Evolutionary conservation across 2,888 invertebrate species (phyloP).

Genomic region (Pyrgus malvae): DNA sequence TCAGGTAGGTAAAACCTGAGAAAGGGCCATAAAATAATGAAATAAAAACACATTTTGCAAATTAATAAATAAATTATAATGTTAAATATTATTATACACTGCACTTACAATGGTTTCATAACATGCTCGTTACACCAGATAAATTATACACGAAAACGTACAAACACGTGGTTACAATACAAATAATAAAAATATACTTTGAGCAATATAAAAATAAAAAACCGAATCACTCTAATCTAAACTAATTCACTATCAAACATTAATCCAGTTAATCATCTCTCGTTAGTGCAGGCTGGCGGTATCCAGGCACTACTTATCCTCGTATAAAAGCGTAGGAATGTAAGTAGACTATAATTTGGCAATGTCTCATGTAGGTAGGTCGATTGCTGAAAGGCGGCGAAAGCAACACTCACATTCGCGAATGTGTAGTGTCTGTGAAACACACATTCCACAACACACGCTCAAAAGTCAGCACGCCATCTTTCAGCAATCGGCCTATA

Average conservation of each 20-base stretch:
- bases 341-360: conserved; percentile 59
- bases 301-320: neutral
- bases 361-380: conserved; percentile 55
- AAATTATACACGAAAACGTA: conserved; percentile 69
- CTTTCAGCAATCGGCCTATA: no score
- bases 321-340: conserved; percentile 61
- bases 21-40: no score
- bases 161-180: conserved; percentile 69
- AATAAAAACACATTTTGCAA: conserved; percentile 57
- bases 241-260: conserved; percentile 50
- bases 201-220: conserved; percentile 80
- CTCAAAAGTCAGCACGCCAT: no score
- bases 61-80: conserved; percentile 82
- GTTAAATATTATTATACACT: conserved; percentile 76
- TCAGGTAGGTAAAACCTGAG: neutral
- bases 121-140: conserved; percentile 71
- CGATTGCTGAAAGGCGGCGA: no score
- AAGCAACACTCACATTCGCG: no score
- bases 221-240: conserved; percentile 70
- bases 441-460: no score
- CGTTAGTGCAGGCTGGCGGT: neutral
- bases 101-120: conserved; percentile 72
- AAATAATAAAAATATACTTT: conserved; percentile 63
- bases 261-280: conserved; percentile 30
- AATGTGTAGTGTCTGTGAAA: no score